These are phyloP conservation scores for Aurelia aurita DNA, from an alignment of 30 jellyfish, hydroid and myxozoan genomes.

Conservation along the genomic window DNA sequence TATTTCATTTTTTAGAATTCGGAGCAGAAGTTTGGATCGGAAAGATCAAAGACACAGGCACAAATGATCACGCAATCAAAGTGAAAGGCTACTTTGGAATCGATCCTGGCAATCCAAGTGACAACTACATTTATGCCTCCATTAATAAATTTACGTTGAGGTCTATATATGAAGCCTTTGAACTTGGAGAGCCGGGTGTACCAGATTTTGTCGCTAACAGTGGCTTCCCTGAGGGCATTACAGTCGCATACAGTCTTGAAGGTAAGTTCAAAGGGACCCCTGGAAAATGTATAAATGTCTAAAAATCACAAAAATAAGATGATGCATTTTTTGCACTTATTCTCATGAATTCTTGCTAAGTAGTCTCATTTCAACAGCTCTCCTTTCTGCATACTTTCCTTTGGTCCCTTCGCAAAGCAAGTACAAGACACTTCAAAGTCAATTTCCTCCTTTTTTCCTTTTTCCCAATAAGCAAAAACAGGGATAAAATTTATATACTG, in stretches of 20 bases:
- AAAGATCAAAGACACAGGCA: conserved; percentile 1
- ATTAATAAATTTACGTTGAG: conserved; percentile 39
- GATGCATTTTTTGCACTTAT: no score
- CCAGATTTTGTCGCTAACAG: conserved; percentile 25
- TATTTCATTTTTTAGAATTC: conserved; percentile 25
- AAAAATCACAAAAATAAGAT: no score
- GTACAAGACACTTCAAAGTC: no score
- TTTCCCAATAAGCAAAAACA: no score
- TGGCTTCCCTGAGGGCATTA: conserved; percentile 58
- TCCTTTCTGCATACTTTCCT: no score
- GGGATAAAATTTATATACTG: no score
- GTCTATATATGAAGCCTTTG: conserved; percentile 42
- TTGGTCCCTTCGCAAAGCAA: no score
- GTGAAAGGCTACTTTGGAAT: conserved; percentile 55
- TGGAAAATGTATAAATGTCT: no score
- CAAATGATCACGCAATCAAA: conserved; percentile 47
- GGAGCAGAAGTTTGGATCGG: conserved; percentile 72
- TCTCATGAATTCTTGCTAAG: no score
- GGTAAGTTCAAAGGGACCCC: conserved; percentile 19
- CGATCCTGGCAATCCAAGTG: conserved; percentile 30
- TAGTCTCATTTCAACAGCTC: no score
- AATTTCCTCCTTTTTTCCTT: no score
- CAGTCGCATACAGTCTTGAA: conserved; percentile 25
- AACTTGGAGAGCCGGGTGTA: conserved; percentile 26
- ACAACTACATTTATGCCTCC: conserved; percentile 46